Evolutionary conservation across 2,888 invertebrate genomes (phyloP), one percentile per base, ranked within the genome.

Genomic region (Oligia strigilis): DNA sequence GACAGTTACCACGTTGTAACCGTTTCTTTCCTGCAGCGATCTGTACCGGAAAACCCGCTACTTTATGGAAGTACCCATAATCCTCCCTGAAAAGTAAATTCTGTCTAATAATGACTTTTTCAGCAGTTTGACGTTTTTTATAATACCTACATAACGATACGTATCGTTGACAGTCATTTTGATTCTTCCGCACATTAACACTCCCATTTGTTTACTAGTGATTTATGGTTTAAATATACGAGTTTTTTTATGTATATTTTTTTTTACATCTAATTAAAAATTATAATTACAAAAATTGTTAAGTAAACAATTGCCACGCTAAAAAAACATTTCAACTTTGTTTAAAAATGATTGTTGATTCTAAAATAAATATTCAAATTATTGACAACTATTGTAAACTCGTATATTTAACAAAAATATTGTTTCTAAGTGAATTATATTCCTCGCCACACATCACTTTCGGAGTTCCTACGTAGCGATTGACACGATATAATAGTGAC

Each of bases 121-220:
- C 6, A 17, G 13, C 40, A n/a, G 0, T 46, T 79, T 82, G 0
- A 55, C 40, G 17, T 14, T 40, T 69, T 52, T 62, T 11, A 4
- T 6, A 80, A 60, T 70, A 62, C 52, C 60, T 40, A 0, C 69
- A 1, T 29, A 29, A 29, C 5, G 4, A 17, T 55, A 46, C 0
- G 36, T 36, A 4, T 40, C 14, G 2, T 46, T 17, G 11, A 17
- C 13, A 58, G 13, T 29, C 13, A 62, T 72, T 72, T 40, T 72
- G n/a, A 64, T 81, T 64, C 2, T 29, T 40, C 14, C 5, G 4
- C 60, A 29, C 23, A 46, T 84, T 55, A 72, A 17, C 36, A 19
- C 40, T 77, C 49, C 49, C 49, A 71, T 83, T 62, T 78, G 5
- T 60, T 78, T 64, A 46, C 23, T 64, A 46, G 17, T 83, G 23